Percentiles rank a stretch among this genome's conserved stretches.
Conservation (phyloP, 2,797 vertebrate genomes). For the Furcifer pardalis region DNA sequence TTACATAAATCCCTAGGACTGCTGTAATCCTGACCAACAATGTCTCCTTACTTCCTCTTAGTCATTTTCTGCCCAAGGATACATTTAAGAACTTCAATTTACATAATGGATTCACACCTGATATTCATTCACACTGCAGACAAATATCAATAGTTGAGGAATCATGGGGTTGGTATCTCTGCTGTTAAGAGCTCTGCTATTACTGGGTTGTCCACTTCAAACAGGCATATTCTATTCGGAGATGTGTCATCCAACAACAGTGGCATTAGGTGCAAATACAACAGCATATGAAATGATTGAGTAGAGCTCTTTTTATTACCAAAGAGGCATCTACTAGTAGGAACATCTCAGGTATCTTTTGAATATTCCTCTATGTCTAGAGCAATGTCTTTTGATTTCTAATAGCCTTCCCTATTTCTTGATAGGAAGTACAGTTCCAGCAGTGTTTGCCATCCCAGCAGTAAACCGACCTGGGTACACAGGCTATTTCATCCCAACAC, state of each 20-base stretch:
- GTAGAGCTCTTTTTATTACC: neutral
- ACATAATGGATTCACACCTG: neutral
- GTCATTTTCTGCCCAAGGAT: neutral
- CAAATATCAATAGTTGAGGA: neutral
- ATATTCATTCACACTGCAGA: neutral
- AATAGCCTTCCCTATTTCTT: slow-evolving; percentile 40
- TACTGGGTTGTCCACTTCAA: slow-evolving; percentile 8
- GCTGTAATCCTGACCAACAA: neutral
- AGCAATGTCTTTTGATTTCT: slow-evolving; percentile 29
- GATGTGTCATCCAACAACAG: slow-evolving; percentile 14
- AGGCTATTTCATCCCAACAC: slow-evolving; percentile 92
- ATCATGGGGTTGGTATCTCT: neutral
- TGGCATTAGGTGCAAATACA: slow-evolving; percentile 15
- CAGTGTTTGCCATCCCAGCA: slow-evolving; percentile 96
- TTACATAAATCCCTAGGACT: neutral
- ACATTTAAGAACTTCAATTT: neutral
- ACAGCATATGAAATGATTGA: neutral
- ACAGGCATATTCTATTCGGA: slow-evolving; percentile 17
- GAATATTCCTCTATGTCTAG: slow-evolving; percentile 17
- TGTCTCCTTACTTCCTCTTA: neutral
- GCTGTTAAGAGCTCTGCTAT: neutral
- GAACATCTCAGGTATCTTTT: neutral
- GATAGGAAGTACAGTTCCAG: slow-evolving; percentile 94
- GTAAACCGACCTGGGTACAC: slow-evolving; percentile 89
- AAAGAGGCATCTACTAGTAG: neutral